A percentile compares a stretch with the other conserved stretches of the same genome.
phyloP scores from a whole-genome alignment of 1,140 invertebrate genomes.

The Drosophila nebulosa region DNA sequence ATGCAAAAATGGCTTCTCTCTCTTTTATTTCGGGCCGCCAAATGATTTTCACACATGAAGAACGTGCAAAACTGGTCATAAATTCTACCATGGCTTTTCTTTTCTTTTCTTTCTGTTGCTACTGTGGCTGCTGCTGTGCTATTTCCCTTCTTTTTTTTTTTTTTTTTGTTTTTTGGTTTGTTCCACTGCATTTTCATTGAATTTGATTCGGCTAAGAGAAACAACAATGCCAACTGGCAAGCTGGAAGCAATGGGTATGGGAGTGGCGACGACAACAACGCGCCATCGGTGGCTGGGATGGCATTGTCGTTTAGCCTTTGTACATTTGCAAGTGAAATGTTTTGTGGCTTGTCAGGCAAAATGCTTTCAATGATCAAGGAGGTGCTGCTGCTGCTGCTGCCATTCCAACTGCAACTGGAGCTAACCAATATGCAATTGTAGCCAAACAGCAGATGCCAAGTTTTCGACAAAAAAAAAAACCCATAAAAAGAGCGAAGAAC shows the following conservation, averaged over 20 bases:
- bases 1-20: background rate
- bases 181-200: conserved; percentile 52
- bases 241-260: background rate
- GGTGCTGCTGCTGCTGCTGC: background rate
- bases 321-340: conserved; percentile 72
- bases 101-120: background rate
- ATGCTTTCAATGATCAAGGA: conserved; percentile 15
- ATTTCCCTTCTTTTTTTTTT: conserved; percentile 5
- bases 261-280: background rate
- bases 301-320: conserved; percentile 58
- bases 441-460: conserved; percentile 28
- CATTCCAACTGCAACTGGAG: conserved; percentile 6
- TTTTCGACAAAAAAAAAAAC: conserved; percentile 22
- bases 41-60: conserved; percentile 77
- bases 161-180: conserved; percentile 12
- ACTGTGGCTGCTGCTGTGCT: conserved; percentile 8
- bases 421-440: conserved; percentile 65
- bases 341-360: conserved; percentile 58
- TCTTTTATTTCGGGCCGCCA: conserved; percentile 41
- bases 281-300: background rate
- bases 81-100: conserved; percentile 41
- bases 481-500: background rate
- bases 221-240: conserved; percentile 37
- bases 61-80: conserved; percentile 73
- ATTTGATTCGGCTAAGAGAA: conserved; percentile 51